phyloP scores from a whole-genome alignment of 2,113 vertebrate genomes.

The Eurystomus gularis region DNA sequence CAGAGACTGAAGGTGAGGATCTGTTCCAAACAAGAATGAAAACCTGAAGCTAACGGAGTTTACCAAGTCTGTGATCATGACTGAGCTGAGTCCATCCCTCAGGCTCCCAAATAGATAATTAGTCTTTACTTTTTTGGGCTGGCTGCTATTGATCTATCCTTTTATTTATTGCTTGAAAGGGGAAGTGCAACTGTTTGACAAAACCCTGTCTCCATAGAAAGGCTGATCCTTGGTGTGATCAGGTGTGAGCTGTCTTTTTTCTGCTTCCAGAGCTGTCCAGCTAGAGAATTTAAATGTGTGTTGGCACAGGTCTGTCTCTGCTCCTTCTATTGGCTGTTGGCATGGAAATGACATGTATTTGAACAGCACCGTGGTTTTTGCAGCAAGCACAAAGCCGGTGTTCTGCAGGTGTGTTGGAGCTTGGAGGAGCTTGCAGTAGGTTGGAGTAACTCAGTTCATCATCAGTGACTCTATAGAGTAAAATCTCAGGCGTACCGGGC shows the following conservation, averaged over 20 bases:
- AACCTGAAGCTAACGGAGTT: not conserved
- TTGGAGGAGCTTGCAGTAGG: not conserved
- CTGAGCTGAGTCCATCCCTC: not conserved
- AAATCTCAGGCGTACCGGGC: not conserved
- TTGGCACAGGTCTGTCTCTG: not conserved
- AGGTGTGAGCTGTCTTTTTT: not conserved
- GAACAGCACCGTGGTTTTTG: not conserved
- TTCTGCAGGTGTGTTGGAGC: not conserved
- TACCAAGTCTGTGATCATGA: not conserved
- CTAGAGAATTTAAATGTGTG: not conserved
- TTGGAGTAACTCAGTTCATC: not conserved
- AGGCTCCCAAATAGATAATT: not conserved
- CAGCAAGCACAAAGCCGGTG: fast-evolving
- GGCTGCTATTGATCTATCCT: not conserved
- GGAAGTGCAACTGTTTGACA: not conserved
- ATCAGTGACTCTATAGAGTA: not conserved
- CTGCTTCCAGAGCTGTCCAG: not conserved
- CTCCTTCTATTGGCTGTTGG: not conserved
- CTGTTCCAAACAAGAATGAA: not conserved
- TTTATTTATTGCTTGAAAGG: not conserved
- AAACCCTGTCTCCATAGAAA: not conserved
- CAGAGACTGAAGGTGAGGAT: not conserved
- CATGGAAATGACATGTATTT: not conserved
- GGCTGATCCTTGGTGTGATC: not conserved
- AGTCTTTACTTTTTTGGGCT: not conserved